These are phyloP conservation scores for Xiphophorus hellerii DNA, from an alignment of 2,113 vertebrate genomes.

Conservation along the genomic window DNA sequence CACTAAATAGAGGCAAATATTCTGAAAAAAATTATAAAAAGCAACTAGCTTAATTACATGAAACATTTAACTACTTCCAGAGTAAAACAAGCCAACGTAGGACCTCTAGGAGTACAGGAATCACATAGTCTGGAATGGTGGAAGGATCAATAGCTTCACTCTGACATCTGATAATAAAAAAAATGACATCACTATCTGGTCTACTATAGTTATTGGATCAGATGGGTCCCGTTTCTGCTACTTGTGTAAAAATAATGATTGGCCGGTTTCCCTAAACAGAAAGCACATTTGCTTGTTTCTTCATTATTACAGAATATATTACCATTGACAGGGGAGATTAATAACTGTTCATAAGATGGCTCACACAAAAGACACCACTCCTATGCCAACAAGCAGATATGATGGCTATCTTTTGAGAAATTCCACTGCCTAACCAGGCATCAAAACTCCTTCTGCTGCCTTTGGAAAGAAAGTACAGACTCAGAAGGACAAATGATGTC, in stretches of 20 bases:
- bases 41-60: no score
- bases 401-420: conserved; percentile 69
- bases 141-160: no score
- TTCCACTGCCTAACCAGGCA: conserved; percentile 68
- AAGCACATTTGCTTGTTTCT: background rate
- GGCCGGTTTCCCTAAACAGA: background rate
- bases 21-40: no score
- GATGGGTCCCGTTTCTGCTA: background rate
- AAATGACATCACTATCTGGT: no score
- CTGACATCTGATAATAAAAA: no score
- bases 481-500: conserved; percentile 70
- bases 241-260: background rate
- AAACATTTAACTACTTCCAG: no score
- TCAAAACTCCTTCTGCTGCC: conserved; percentile 64
- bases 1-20: no score
- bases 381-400: conserved; percentile 55
- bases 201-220: no score
- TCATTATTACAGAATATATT: conserved; percentile 41
- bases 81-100: no score
- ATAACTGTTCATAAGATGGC: background rate
- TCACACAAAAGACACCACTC: background rate
- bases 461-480: conserved; percentile 57
- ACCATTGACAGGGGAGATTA: conserved; percentile 25
- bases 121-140: no score
- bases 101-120: no score